Base-by-base conservation (phyloP, 2,113 vertebrate species). In the Fulica atra region DNA sequence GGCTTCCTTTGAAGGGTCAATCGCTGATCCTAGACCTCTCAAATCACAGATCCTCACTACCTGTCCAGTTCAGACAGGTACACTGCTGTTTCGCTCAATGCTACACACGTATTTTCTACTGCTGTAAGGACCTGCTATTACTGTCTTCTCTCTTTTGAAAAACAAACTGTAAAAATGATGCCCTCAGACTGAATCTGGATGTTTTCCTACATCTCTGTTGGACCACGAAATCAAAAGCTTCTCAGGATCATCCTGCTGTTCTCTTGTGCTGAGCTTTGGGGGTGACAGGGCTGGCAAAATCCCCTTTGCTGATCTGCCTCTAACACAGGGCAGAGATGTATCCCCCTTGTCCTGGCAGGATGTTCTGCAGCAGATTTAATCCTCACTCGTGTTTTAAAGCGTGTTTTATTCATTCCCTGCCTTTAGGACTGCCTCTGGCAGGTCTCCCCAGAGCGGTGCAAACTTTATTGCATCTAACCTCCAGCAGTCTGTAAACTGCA, bases 391-490 rank as follows among this genome's bases (percentile, higher is more conserved):
- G 81, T 69, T 88, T 81, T 74, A 78, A 77, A 89, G 57, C 0
- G 1, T 73, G 46, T 83, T 78, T 86, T 91, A 95, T 71, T 93
- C 89, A 89, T 84, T n/a, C 40, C 44, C 38, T 0, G 84, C 93
- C 94, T 95, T 94, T 56, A 94, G 94, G 83, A 88, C 46, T 51
- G 93, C 95, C 85, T 87, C 81, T 93, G 81, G 95, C 95, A 53
- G 88, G 44, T 80, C 66, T 97, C 94, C 89, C 91, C 92, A 1
- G 42, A 81, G 86, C 78, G 81, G 77, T 91, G 69, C 89, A 87
- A 92, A 84, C 73, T 91, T 91, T 66, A 92, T 56, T 86, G 91
- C 86, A 29, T 91, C 69, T 93, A 63, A 93, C 91, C 91, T 93
- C 76, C 88, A 93, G 91, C 94, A 89, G 69, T 56, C 69, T 88